phyloP scores from a whole-genome alignment of 1,140 invertebrate genomes.

The Habropoda laboriosa region DNA sequence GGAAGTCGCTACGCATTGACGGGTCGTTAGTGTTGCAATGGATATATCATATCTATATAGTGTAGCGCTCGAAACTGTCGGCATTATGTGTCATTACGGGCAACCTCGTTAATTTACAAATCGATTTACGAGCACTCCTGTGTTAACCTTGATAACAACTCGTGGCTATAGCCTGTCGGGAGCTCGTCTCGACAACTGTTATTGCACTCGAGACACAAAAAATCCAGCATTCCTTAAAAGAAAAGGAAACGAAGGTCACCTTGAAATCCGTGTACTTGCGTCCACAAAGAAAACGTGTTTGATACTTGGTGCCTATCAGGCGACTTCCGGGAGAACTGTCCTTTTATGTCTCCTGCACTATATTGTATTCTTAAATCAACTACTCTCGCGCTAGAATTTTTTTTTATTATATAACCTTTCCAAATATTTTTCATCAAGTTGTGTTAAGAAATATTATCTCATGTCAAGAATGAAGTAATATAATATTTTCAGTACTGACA shows the following conservation, averaged over 20 bases:
- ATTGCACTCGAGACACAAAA: slow-evolving; percentile 19
- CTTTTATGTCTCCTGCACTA: too few species aligned
- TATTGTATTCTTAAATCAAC: neutral
- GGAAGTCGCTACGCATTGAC: too few species aligned
- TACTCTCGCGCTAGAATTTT: neutral
- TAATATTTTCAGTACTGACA: too few species aligned
- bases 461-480: too few species aligned
- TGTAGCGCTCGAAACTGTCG: neutral
- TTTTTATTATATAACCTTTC: neutral
- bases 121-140: slow-evolving; percentile 33
- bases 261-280: slow-evolving; percentile 4
- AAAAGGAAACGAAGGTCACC: slow-evolving; percentile 24
- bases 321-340: neutral
- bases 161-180: neutral
- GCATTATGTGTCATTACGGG: slow-evolving; percentile 23
- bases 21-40: neutral
- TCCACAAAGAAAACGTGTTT: neutral
- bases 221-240: slow-evolving; percentile 17
- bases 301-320: neutral
- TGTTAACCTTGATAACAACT: slow-evolving; percentile 27
- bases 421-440: too few species aligned
- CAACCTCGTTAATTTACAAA: slow-evolving; percentile 30
- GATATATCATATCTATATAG: neutral
- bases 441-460: too few species aligned
- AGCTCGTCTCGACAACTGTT: slow-evolving; percentile 7